Conservation (phyloP, 2,888 invertebrate genomes). For the Glyphotaelius pellucidus region DNA sequence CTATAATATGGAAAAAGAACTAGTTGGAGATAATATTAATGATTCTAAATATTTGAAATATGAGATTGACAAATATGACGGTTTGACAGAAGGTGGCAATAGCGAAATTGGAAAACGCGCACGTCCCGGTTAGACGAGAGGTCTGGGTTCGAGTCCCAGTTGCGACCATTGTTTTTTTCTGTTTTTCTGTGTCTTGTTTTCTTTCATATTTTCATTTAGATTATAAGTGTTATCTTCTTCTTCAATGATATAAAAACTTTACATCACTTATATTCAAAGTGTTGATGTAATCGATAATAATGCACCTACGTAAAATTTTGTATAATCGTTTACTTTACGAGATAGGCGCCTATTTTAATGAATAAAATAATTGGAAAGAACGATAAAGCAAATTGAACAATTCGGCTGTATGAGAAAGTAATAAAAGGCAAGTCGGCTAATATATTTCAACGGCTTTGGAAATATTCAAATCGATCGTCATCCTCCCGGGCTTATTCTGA, state of each 20-base stretch:
- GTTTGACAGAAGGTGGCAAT: too few species aligned
- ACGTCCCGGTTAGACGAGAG: too few species aligned
- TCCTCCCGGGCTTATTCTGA: conserved; percentile 6
- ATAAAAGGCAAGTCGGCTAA: conserved; percentile 14
- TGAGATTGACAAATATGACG: too few species aligned
- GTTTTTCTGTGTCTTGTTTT: too few species aligned
- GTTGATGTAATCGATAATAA: background rate
- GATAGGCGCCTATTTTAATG: background rate
- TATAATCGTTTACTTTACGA: background rate
- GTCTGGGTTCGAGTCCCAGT: too few species aligned
- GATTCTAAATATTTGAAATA: too few species aligned
- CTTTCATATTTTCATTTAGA: too few species aligned
- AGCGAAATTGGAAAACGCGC: too few species aligned
- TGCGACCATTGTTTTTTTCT: too few species aligned
- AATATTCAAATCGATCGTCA: conserved; percentile 48
- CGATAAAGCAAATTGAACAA: background rate
- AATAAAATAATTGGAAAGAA: background rate
- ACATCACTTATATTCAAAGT: background rate
- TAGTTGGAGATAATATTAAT: too few species aligned
- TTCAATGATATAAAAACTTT: background rate
- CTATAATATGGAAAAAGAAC: too few species aligned
- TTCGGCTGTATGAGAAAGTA: conserved; percentile 20
- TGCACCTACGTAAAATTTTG: background rate
- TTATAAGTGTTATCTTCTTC: too few species aligned
- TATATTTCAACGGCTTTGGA: conserved; percentile 32